phyloP scores from a whole-genome alignment of 1,140 invertebrate species.

The Melitaea cinxia region DNA sequence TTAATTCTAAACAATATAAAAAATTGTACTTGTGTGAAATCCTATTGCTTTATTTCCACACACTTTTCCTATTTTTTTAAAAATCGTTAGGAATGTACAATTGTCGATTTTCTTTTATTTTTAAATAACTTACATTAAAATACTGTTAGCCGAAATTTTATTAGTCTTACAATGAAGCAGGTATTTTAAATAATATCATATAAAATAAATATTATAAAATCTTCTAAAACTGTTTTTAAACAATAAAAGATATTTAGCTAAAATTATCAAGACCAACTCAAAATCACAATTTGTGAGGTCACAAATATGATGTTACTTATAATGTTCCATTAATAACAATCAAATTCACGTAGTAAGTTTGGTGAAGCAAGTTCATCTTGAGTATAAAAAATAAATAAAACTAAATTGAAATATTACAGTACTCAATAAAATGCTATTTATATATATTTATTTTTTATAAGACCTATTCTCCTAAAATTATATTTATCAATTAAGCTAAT shows the following conservation, averaged over 20 bases:
- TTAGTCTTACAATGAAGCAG: slow-evolving; percentile 41
- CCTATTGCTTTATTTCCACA: slow-evolving; percentile 35
- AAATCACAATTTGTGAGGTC: slow-evolving; percentile 39
- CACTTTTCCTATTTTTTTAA: slow-evolving; percentile 39
- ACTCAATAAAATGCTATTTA: slow-evolving; percentile 32
- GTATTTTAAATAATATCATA: slow-evolving; percentile 42
- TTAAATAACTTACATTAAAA: slow-evolving; percentile 50
- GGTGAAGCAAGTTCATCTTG: slow-evolving; percentile 32
- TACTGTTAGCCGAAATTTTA: slow-evolving; percentile 49
- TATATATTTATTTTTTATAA: slow-evolving; percentile 32
- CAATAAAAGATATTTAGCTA: slow-evolving; percentile 37
- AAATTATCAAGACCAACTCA: slow-evolving; percentile 36
- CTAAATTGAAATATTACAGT: slow-evolving; percentile 36
- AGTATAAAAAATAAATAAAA: slow-evolving; percentile 37
- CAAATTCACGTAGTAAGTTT: slow-evolving; percentile 15
- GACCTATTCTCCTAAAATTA: slow-evolving; percentile 34
- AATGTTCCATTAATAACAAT: too few relatives aligned
- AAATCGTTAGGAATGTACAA: slow-evolving; percentile 63
- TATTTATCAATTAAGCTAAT: slow-evolving; percentile 43
- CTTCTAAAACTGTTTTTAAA: slow-evolving; percentile 37
- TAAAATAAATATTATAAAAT: slow-evolving; percentile 42
- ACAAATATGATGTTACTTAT: slow-evolving; percentile 25
- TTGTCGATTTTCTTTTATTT: slow-evolving; percentile 43
- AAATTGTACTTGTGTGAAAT: slow-evolving; percentile 68
- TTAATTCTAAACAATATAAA: slow-evolving; percentile 18